phyloP scores from a whole-genome alignment of 1,140 invertebrate genomes.

The Doryteuthis pealeii region DNA sequence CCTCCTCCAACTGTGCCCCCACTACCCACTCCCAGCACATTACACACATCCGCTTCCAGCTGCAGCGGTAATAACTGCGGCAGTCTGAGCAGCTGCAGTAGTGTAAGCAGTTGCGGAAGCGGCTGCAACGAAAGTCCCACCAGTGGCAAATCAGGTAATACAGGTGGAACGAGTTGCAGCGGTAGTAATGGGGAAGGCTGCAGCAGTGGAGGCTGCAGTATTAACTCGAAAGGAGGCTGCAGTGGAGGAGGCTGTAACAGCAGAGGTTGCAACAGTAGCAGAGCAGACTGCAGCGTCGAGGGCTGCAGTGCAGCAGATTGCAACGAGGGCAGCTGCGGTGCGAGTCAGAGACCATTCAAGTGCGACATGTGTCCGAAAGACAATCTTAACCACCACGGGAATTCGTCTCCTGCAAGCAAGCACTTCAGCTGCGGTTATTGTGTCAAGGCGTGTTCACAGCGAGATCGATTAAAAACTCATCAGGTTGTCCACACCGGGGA shows the following conservation, averaged over 20 bases:
- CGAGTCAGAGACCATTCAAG: neutral
- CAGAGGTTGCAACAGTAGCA: no score
- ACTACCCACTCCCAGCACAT: neutral
- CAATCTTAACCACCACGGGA: neutral
- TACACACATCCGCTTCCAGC: neutral
- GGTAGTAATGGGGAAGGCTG: no score
- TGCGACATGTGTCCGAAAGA: neutral
- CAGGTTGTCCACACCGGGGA: slow-evolving; percentile 15
- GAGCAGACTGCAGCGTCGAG: no score
- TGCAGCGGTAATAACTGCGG: no score
- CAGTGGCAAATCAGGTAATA: no score
- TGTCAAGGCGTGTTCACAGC: neutral
- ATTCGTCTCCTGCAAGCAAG: neutral
- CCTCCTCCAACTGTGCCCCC: neutral
- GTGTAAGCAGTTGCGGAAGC: neutral
- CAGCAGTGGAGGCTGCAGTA: no score
- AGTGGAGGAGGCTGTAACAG: no score
- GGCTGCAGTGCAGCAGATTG: no score
- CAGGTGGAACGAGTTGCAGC: no score
- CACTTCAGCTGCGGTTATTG: neutral
- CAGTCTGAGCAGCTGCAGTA: no score
- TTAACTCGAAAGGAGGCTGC: no score
- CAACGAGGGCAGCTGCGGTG: no score
- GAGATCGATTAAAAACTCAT: slow-evolving; percentile 7
- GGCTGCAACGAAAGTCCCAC: neutral